These are phyloP conservation scores for Spinus pinus DNA, from an alignment of 2,797 vertebrate genomes.

Conservation along the genomic window DNA sequence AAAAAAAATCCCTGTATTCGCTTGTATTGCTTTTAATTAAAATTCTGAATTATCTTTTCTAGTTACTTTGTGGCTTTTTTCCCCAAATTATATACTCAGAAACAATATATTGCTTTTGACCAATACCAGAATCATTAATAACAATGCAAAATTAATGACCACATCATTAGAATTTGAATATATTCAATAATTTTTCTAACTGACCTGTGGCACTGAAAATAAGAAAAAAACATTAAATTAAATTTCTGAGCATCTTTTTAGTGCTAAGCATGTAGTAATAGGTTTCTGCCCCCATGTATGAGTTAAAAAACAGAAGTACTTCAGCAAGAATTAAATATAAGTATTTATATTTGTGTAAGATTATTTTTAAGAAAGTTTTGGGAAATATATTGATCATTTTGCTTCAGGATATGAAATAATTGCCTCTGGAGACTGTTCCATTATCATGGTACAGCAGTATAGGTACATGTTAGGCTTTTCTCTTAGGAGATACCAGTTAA, in stretches of 20 bases:
- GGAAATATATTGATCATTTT: not conserved
- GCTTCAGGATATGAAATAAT: constrained; percentile 8
- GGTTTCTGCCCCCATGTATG: not conserved
- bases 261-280: not conserved
- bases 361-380: not conserved
- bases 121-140: not conserved
- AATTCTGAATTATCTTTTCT: not conserved
- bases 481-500: not conserved
- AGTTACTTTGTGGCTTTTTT: not conserved
- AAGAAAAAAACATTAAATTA: not conserved
- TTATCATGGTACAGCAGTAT: not conserved
- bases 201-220: not conserved
- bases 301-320: not conserved
- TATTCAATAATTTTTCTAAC: not conserved
- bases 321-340: not conserved
- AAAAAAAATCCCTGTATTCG: accelerated
- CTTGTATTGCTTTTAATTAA: not conserved
- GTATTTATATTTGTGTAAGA: not conserved
- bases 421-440: not conserved
- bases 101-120: not conserved
- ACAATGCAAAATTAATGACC: not conserved
- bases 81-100: not conserved
- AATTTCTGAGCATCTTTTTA: not conserved
- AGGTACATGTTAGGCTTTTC: not conserved
- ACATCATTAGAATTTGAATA: not conserved